These are phyloP conservation scores for Cepaea hortensis DNA, from an alignment of 2,888 invertebrate genomes.

Conservation along the genomic window DNA sequence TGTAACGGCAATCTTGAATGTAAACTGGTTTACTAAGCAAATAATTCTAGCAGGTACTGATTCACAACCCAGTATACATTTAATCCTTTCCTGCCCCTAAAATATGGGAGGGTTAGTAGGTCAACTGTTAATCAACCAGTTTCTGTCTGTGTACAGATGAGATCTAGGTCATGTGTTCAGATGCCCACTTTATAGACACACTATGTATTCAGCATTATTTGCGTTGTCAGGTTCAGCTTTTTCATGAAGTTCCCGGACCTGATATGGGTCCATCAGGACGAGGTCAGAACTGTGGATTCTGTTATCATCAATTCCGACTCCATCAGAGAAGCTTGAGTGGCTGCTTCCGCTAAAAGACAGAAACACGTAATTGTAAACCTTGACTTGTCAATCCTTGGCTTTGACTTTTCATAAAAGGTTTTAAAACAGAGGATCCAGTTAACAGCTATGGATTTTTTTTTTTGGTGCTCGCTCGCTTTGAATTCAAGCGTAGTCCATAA, in stretches of 20 bases:
- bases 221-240: neutral
- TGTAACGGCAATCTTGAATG: neutral
- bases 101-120: neutral
- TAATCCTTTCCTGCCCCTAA: neutral
- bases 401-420: neutral
- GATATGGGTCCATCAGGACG: constrained; percentile 14
- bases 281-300: constrained; percentile 10
- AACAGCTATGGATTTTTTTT: no score
- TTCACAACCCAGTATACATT: neutral
- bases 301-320: constrained; percentile 34
- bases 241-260: neutral
- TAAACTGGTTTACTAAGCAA: neutral
- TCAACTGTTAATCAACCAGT: neutral
- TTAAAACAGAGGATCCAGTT: no score
- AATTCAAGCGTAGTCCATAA: no score
- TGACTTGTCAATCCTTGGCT: no score
- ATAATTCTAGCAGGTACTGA: neutral
- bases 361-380: neutral
- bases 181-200: neutral
- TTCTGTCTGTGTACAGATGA: neutral
- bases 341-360: constrained; percentile 12
- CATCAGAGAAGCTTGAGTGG: neutral
- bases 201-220: neutral
- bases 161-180: constrained; percentile 20
- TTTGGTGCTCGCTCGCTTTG: no score